Conservation (phyloP, 2,113 vertebrate genomes). For the Oryzias celebensis region DNA sequence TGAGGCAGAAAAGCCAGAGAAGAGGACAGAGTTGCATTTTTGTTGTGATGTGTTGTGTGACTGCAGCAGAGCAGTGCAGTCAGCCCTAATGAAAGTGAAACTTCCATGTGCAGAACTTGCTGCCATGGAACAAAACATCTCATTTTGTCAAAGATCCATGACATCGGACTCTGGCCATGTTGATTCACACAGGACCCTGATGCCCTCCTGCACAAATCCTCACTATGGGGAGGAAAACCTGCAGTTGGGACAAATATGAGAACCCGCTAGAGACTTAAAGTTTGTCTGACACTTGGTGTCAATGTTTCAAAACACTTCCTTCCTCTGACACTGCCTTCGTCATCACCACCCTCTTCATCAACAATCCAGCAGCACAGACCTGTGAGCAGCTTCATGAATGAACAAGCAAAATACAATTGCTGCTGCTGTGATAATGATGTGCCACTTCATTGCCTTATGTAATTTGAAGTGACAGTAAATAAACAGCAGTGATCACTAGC, state of each 20-base stretch:
- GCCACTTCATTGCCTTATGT: constrained; percentile 33
- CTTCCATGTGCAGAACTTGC: constrained; percentile 22
- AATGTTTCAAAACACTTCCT: constrained; percentile 32
- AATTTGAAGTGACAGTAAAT: constrained; percentile 44
- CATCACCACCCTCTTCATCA: constrained; percentile 22
- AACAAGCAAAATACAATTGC: constrained; percentile 6
- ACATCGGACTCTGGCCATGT: constrained; percentile 23
- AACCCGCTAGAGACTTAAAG: neutral
- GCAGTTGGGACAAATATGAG: constrained; percentile 27
- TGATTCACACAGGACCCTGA: neutral
- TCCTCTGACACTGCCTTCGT: constrained; percentile 24
- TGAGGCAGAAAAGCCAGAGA: neutral
- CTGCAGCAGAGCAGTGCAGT: neutral
- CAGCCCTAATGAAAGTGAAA: constrained; percentile 21
- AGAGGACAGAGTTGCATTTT: neutral
- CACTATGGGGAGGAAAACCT: neutral
- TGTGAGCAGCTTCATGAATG: neutral
- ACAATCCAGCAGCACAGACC: constrained; percentile 1
- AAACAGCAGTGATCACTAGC: constrained; percentile 46
- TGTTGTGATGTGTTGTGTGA: constrained; percentile 1
- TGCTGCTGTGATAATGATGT: constrained; percentile 13
- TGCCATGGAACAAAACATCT: constrained; percentile 28
- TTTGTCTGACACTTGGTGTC: constrained; percentile 25
- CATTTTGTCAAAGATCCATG: constrained; percentile 17
- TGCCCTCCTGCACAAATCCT: neutral